A percentile compares a stretch with the other conserved stretches of the same genome.
These are phyloP conservation scores for Papilio dardanus DNA, from an alignment of 1,140 invertebrate species.

Conservation along the genomic window DNA sequence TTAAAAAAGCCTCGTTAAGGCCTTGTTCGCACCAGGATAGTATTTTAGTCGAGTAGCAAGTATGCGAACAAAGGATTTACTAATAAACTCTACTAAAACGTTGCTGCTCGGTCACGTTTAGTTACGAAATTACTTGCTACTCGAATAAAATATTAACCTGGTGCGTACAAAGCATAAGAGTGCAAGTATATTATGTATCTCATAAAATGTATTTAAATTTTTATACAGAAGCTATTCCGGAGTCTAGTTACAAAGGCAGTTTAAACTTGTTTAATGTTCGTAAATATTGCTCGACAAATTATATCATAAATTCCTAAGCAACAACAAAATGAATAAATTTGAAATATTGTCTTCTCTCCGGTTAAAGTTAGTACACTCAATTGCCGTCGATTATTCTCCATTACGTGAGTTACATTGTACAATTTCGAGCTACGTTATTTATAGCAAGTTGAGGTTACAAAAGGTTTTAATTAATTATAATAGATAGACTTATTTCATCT, in stretches of 20 bases:
- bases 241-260: slow-evolving; percentile 30
- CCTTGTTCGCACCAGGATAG: no score
- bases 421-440: not conserved
- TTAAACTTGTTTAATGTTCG: slow-evolving; percentile 32
- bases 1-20: no score
- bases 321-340: slow-evolving; percentile 35
- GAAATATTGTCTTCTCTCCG: slow-evolving; percentile 33
- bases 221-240: not conserved
- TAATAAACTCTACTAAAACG: no score
- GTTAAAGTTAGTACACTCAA: slow-evolving; percentile 26
- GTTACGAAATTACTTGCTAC: no score
- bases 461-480: not conserved
- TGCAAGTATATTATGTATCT: not conserved
- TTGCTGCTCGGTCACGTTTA: no score
- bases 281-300: slow-evolving; percentile 35
- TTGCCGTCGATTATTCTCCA: slow-evolving; percentile 37
- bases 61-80: no score
- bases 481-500: no score
- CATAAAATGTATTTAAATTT: not conserved
- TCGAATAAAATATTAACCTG: no score
- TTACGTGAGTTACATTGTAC: slow-evolving; percentile 19
- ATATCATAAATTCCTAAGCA: slow-evolving; percentile 26
- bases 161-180: not conserved
- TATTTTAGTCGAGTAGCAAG: no score
- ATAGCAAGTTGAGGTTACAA: not conserved